These are phyloP conservation scores for Sparus aurata DNA, from an alignment of 2,797 vertebrate species.

Conservation along the genomic window DNA sequence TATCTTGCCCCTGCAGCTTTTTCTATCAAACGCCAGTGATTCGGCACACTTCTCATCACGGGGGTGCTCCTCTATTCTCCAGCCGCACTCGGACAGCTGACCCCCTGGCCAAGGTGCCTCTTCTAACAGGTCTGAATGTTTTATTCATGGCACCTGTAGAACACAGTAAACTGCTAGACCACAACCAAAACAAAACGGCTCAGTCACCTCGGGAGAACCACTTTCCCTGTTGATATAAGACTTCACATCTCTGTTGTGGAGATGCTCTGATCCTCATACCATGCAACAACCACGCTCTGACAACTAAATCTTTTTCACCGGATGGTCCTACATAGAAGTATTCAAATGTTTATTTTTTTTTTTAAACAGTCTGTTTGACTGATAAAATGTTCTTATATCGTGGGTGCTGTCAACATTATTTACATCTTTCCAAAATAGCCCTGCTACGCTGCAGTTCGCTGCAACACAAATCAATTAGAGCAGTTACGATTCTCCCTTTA, in stretches of 20 bases:
- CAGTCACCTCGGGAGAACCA: slow-evolving; percentile 63
- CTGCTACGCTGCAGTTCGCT: slow-evolving; percentile 2
- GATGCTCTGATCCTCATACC: slow-evolving; percentile 42
- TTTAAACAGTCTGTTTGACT: slow-evolving; percentile 3
- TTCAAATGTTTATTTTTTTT: neutral
- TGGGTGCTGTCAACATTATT: slow-evolving; percentile 36
- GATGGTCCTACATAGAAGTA: slow-evolving; percentile 31
- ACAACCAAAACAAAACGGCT: slow-evolving; percentile 73
- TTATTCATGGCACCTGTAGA: slow-evolving; percentile 79
- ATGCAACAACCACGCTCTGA: slow-evolving; percentile 40
- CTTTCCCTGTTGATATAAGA: slow-evolving; percentile 64
- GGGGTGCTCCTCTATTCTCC: slow-evolving; percentile 64
- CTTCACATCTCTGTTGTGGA: slow-evolving; percentile 53
- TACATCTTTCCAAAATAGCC: slow-evolving; percentile 5
- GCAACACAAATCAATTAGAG: neutral
- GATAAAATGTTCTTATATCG: slow-evolving; percentile 20
- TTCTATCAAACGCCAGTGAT: slow-evolving; percentile 75
- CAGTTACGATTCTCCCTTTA: neutral
- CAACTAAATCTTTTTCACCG: slow-evolving; percentile 45
- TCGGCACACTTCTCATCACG: slow-evolving; percentile 67
- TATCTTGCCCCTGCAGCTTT: slow-evolving; percentile 74
- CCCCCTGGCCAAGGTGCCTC: slow-evolving; percentile 73
- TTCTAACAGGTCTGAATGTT: slow-evolving; percentile 68
- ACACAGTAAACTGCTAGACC: slow-evolving; percentile 63
- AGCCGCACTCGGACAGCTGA: slow-evolving; percentile 69